Evolutionary conservation across 2,888 invertebrate genomes (phyloP), one percentile per base, ranked within the genome.

Genomic region (Mimas tiliae): DNA sequence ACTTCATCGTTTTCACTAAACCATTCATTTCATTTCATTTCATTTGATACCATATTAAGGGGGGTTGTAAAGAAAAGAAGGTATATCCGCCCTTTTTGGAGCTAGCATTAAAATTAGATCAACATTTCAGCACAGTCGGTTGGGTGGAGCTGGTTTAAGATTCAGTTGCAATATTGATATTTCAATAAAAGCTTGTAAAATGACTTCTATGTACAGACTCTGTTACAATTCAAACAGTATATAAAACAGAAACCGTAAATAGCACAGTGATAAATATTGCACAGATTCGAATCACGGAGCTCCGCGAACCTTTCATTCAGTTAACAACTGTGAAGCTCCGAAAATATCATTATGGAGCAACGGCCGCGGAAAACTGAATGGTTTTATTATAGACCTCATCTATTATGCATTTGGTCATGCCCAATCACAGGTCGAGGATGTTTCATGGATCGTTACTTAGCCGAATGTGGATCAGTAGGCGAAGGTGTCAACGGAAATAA

Each of bases 371-470:
- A 76, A 83, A 75, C 84, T 85, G 80, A 83, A 85, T 86, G 85
- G 83, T 86, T 83, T 88, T 91, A 89, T 89, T 89, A 85, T 89
- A 87, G 89, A 83, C 84, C 85, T 88, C 87, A 89, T 92, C 83
- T 89, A 89, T 90, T 87, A 91, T 93, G 88, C 79, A 91, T 87
- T 84, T 86, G 81, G 83, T 74, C 69, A 76, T 82, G 81, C 72
- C 86, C 86, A 88, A 90, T 91, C 82, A 79, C 80, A 79, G 76
- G 73, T 77, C 74, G 74, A 76, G 62, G 70, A 74, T 71, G 80
- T 87, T 86, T 89, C 86, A 87, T 90, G 90, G 91, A 91, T 91
- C 88, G 88, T 89, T 90, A 88, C 81, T 74, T 72, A 76, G 69
- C 74, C 75, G 76, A 81, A 88, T 82, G 74, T 84, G 73, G 83